These are phyloP conservation scores for Myioborus miniatus DNA, from an alignment of 2,797 vertebrate genomes.

Conservation along the genomic window DNA sequence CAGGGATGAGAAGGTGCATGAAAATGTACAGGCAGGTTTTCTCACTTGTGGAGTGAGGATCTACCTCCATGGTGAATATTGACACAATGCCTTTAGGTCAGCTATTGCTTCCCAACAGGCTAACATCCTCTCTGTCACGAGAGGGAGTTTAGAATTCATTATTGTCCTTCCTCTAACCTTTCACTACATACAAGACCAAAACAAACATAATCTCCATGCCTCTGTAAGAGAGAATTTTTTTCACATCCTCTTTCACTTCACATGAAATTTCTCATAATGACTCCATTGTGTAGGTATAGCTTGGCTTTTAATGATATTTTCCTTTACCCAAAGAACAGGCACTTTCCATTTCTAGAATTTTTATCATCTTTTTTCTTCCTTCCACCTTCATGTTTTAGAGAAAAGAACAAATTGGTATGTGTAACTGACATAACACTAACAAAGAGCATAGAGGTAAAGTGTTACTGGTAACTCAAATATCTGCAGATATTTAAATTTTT, in stretches of 20 bases:
- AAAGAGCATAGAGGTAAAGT: background rate
- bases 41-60: background rate
- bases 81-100: background rate
- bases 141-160: conserved; percentile 21
- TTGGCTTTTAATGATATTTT: conserved; percentile 32
- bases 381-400: background rate
- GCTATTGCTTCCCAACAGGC: background rate
- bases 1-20: background rate
- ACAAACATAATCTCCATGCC: conserved; percentile 52
- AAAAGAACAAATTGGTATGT: background rate
- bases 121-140: background rate
- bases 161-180: conserved; percentile 71
- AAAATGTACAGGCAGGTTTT: background rate
- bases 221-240: conserved; percentile 54
- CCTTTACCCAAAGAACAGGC: conserved; percentile 7
- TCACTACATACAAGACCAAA: conserved; percentile 62
- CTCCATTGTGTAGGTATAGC: conserved; percentile 34
- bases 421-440: background rate
- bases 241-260: conserved; percentile 77
- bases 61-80: background rate
- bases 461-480: background rate
- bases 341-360: conserved; percentile 56
- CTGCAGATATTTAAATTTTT: background rate
- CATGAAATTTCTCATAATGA: conserved; percentile 71
- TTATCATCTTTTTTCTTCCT: background rate